Percentiles rank a stretch among this genome's conserved stretches.
These are phyloP conservation scores for Ophion costatus DNA, from an alignment of 2,888 invertebrate species.

Conservation along the genomic window DNA sequence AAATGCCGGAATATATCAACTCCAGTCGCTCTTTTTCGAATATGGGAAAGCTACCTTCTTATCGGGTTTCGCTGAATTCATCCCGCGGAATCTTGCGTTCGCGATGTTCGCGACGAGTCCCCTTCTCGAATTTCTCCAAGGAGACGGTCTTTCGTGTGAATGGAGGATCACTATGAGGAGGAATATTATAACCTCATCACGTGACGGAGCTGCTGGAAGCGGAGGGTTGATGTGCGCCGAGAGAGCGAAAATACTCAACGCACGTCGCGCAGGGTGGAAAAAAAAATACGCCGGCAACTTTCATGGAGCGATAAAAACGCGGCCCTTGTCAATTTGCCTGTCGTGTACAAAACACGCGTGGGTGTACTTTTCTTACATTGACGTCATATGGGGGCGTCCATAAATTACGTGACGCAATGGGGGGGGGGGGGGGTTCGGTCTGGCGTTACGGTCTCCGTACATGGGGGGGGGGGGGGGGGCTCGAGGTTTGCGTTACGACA, in stretches of 20 bases:
- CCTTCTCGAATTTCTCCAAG: background rate
- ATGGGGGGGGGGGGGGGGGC: too few species aligned
- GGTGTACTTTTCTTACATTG: constrained; percentile 46
- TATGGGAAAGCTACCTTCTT: constrained; percentile 20
- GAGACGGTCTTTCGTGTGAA: constrained; percentile 9
- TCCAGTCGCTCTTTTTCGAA: constrained; percentile 8
- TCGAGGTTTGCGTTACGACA: too few species aligned
- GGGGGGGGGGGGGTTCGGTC: too few species aligned
- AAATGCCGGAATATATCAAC: background rate
- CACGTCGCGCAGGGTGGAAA: background rate
- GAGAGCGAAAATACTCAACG: constrained; percentile 7
- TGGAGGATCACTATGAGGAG: constrained; percentile 25
- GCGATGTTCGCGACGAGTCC: constrained; percentile 8
- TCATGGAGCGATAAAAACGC: constrained; percentile 56
- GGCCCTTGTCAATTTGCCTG: constrained; percentile 28
- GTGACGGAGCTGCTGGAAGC: background rate
- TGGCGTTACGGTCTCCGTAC: too few species aligned
- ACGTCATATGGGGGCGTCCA: constrained; percentile 8
- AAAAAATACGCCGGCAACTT: constrained; percentile 38
- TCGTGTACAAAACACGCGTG: constrained; percentile 36
- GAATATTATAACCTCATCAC: constrained; percentile 34
- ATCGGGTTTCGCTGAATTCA: constrained; percentile 42
- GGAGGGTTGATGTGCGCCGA: background rate
- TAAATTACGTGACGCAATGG: too few species aligned
- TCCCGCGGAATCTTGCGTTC: background rate